phyloP scores from a whole-genome alignment of 1,140 invertebrate genomes.

The Riptortus pedestris region DNA sequence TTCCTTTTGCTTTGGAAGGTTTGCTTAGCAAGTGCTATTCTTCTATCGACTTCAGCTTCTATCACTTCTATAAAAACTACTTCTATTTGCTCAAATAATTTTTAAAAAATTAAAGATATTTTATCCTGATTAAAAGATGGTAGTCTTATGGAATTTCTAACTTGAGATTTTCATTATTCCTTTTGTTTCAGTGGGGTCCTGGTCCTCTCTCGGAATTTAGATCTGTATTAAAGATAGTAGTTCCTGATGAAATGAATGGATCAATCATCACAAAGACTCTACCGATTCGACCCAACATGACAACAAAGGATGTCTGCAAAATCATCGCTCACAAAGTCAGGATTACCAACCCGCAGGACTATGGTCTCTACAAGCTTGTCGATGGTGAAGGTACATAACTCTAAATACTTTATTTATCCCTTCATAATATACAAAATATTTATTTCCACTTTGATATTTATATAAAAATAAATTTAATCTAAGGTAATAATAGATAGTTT shows the following conservation, averaged over 20 bases:
- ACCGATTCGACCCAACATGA: constrained; percentile 82
- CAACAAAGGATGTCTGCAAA: constrained; percentile 79
- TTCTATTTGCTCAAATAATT: too few species aligned
- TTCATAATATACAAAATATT: constrained; percentile 9
- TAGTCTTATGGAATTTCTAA: too few species aligned
- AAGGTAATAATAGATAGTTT: too few species aligned
- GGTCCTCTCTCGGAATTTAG: constrained; percentile 44
- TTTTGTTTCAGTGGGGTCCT: constrained; percentile 20
- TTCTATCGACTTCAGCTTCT: too few species aligned
- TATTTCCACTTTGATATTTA: constrained; percentile 9
- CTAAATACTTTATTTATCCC: constrained; percentile 29
- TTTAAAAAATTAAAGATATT: too few species aligned
- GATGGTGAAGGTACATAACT: constrained; percentile 83
- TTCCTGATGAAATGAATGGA: constrained; percentile 84
- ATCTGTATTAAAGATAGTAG: constrained; percentile 74
- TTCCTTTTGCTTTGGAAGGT: too few species aligned
- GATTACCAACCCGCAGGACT: constrained; percentile 92
- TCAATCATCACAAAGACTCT: constrained; percentile 82
- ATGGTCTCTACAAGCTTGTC: constrained; percentile 82
- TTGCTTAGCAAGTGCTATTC: too few species aligned
- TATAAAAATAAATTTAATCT: too few species aligned
- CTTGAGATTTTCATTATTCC: too few species aligned
- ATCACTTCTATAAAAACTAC: too few species aligned
- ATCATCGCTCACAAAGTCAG: constrained; percentile 85
- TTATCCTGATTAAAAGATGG: too few species aligned